Conservation (phyloP, 2,888 invertebrate genomes). For the Hirtodrosophila alboralis region DNA sequence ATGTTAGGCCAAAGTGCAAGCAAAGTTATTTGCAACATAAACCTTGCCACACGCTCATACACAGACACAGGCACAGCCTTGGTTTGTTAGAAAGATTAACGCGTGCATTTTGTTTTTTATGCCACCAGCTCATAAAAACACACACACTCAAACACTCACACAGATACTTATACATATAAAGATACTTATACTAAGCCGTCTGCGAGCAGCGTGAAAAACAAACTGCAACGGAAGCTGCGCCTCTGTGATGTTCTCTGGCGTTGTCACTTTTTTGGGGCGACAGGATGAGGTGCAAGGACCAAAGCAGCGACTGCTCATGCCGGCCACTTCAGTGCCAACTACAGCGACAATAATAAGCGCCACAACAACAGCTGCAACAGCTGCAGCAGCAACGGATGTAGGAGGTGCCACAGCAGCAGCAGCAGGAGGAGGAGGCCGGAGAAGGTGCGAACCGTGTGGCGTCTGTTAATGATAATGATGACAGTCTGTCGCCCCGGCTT, state of each 20-base stretch:
- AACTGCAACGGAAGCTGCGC: constrained; percentile 77
- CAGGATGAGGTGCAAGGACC: constrained; percentile 27
- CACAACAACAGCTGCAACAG: constrained; percentile 40
- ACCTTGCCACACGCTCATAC: constrained; percentile 48
- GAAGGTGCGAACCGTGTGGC: constrained; percentile 69
- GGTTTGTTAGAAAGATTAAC: constrained; percentile 79
- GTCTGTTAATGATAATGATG: constrained; percentile 78
- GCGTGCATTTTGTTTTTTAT: constrained; percentile 72
- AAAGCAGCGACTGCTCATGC: constrained; percentile 61
- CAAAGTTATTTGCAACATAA: constrained; percentile 75
- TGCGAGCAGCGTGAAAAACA: constrained; percentile 62
- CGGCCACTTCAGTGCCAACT: constrained; percentile 74
- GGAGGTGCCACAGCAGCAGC: no score
- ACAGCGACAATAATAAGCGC: constrained; percentile 74
- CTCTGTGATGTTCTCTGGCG: constrained; percentile 53
- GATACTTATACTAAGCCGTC: constrained; percentile 74
- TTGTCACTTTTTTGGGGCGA: constrained; percentile 61
- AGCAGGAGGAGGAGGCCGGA: constrained; percentile 4
- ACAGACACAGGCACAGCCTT: constrained; percentile 27
- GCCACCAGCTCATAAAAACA: constrained; percentile 58
- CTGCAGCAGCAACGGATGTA: constrained; percentile 25
- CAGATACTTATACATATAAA: constrained; percentile 27
- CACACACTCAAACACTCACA: constrained; percentile 19
- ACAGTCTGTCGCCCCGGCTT: constrained; percentile 74
- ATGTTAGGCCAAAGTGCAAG: constrained; percentile 79